Conservation (phyloP, 2,797 vertebrate species). For the Ambastaia sidthimunki region DNA sequence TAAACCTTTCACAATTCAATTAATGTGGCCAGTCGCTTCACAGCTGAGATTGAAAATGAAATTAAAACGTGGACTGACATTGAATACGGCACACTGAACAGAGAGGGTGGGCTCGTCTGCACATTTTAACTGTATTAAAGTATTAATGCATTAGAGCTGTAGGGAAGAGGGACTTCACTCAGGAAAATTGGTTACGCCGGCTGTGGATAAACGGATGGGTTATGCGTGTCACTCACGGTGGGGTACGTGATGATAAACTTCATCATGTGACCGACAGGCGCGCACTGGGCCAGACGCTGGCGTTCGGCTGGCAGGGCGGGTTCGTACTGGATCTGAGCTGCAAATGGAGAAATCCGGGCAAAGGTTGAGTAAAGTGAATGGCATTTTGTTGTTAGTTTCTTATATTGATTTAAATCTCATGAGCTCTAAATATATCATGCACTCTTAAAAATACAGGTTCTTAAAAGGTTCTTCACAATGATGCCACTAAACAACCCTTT, state of each 20-base stretch:
- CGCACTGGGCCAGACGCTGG: slow-evolving; percentile 74
- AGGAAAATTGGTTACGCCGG: neutral
- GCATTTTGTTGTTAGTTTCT: too few species aligned
- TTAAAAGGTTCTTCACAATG: too few species aligned
- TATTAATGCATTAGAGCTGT: slow-evolving; percentile 23
- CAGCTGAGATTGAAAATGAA: slow-evolving; percentile 6
- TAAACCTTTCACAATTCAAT: neutral
- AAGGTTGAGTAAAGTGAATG: neutral
- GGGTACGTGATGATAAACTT: slow-evolving; percentile 81
- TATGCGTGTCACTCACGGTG: slow-evolving; percentile 70
- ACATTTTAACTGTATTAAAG: slow-evolving; percentile 38
- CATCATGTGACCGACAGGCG: slow-evolving; percentile 77
- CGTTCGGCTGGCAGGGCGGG: slow-evolving; percentile 74
- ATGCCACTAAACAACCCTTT: too few species aligned
- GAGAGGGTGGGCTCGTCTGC: slow-evolving; percentile 11
- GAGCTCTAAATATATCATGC: too few species aligned
- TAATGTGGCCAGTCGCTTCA: slow-evolving; percentile 10
- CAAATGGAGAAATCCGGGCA: slow-evolving; percentile 2
- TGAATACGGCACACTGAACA: slow-evolving; percentile 19
- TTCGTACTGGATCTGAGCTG: slow-evolving; percentile 76
- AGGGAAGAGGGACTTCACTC: slow-evolving; percentile 4
- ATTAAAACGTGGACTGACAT: slow-evolving; percentile 4
- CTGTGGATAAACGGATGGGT: slow-evolving; percentile 13
- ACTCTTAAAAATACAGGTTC: too few species aligned
- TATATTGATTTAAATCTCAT: too few species aligned